phyloP scores from a whole-genome alignment of 2,797 vertebrate species.

The Antrozous pallidus region DNA sequence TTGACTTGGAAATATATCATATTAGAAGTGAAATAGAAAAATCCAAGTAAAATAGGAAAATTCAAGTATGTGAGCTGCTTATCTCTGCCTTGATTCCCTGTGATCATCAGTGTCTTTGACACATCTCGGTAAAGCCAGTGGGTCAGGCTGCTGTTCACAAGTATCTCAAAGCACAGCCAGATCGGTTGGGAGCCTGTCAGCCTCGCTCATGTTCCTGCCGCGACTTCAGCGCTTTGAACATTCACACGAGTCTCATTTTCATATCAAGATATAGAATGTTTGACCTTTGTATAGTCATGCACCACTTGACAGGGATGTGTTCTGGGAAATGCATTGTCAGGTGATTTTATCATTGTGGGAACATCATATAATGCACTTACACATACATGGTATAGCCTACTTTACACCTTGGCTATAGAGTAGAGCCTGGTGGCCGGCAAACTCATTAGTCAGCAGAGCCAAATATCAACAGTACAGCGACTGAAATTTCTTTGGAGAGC shows the following conservation, averaged over 20 bases:
- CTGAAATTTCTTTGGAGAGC: too few species aligned
- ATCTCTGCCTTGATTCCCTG: neutral
- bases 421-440: too few species aligned
- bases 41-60: slow-evolving; percentile 8
- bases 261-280: slow-evolving; percentile 61
- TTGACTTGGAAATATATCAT: slow-evolving; percentile 31
- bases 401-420: neutral
- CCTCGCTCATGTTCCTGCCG: slow-evolving; percentile 28
- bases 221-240: neutral
- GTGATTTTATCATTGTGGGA: neutral
- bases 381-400: neutral
- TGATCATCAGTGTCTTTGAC: neutral
- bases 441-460: too few species aligned
- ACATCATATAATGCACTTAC: neutral
- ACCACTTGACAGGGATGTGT: neutral
- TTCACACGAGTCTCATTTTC: neutral
- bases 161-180: slow-evolving; percentile 1
- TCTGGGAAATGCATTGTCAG: neutral
- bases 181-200: slow-evolving; percentile 58
- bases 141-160: slow-evolving; percentile 14
- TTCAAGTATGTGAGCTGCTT: neutral
- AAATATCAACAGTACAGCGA: too few species aligned
- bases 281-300: slow-evolving; percentile 62
- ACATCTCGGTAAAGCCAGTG: neutral
- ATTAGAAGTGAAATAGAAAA: slow-evolving; percentile 41